Base-by-base conservation (phyloP, 64 coral and sea anemone genomes). In the Actinia equina region DNA sequence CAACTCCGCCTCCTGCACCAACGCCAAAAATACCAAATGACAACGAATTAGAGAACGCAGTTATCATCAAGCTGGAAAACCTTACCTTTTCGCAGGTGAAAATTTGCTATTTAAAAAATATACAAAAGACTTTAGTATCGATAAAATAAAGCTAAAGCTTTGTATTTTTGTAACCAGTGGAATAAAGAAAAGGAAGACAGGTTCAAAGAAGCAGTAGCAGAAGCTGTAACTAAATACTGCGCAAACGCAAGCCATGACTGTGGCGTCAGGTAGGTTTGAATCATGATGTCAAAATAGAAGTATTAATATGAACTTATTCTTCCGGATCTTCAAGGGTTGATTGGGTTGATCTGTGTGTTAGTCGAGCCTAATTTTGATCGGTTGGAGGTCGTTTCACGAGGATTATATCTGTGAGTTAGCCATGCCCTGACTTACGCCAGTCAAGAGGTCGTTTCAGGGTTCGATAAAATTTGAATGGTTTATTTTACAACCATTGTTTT, bases 1-100 rank as follows among this genome's bases (percentile, higher is more conserved):
- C 86, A 27, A 67, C 86, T 87, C 86, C 86, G n/a, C 85, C 65
- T 45, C 61, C 85, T 6, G 86, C 86, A 77, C 46, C 86, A 53
- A 77, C 65, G 16, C 86, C 86, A 77, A 55, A 45, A 77, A 54
- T 18, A 37, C 86, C 86, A 45, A 69, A 69, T 16, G 15, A 0
- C 0, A 22, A 76, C 19, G 86, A 87, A 56, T 5, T 30, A 12
- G 19, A 17, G 18, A 69, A 87, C 9, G 44, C 86, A 6, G 67
- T 87, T 27, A 77, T 74, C 67, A 87, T 87, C 14, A 26, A 18
- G 8, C n/a, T 87, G 44, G 51, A 71, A 16, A 74, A 74, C 9
- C 25, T 87, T 3, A 20, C 27, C 23, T 0, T 52, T 25, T 12
- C 19, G n/a, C 63, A 86, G 85, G 85, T 86, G 37, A 74, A 15